Conservation (phyloP, 37 sponge, comb jelly and placozoan species). For the Aplysina aerophoba region DNA sequence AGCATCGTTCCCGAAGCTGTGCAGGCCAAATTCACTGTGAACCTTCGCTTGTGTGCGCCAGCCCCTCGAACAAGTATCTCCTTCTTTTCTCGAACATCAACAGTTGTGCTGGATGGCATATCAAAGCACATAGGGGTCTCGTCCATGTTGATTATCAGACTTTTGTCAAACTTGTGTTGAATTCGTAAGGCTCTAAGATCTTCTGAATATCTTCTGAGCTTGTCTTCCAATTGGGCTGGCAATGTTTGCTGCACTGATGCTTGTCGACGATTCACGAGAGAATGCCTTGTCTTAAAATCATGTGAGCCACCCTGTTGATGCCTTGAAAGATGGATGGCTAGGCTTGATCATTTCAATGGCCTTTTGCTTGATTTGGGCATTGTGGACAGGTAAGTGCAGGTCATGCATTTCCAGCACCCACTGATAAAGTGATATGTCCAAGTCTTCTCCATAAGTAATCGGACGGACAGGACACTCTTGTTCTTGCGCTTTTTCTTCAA, state of each 20-base stretch:
- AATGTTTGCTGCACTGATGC: slow-evolving; percentile 36
- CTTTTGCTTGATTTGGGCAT: background rate
- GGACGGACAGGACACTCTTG: slow-evolving; percentile 7
- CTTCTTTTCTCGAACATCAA: slow-evolving; percentile 21
- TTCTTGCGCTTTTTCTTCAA: background rate
- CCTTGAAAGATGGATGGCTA: slow-evolving; percentile 31
- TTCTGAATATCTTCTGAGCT: slow-evolving; percentile 1
- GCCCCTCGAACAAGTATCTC: slow-evolving; percentile 29
- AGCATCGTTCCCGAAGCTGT: slow-evolving; percentile 35
- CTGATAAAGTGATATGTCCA: slow-evolving; percentile 10
- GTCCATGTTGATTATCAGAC: slow-evolving; percentile 22
- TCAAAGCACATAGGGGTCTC: slow-evolving; percentile 33
- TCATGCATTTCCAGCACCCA: slow-evolving; percentile 41
- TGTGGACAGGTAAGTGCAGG: slow-evolving; percentile 17
- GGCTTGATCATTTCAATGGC: background rate
- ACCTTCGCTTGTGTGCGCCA: slow-evolving; percentile 29
- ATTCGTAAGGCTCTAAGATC: background rate
- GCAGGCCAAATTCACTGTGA: slow-evolving; percentile 30
- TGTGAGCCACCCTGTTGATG: slow-evolving; percentile 37
- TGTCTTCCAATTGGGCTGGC: slow-evolving; percentile 35
- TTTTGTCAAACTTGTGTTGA: background rate
- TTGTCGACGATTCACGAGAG: background rate
- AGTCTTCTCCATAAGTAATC: slow-evolving; percentile 4
- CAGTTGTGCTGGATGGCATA: background rate
- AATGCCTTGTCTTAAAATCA: slow-evolving; percentile 38